Evolutionary conservation across 2,113 vertebrate genomes (phyloP).

Genomic region (Perca flavescens): DNA sequence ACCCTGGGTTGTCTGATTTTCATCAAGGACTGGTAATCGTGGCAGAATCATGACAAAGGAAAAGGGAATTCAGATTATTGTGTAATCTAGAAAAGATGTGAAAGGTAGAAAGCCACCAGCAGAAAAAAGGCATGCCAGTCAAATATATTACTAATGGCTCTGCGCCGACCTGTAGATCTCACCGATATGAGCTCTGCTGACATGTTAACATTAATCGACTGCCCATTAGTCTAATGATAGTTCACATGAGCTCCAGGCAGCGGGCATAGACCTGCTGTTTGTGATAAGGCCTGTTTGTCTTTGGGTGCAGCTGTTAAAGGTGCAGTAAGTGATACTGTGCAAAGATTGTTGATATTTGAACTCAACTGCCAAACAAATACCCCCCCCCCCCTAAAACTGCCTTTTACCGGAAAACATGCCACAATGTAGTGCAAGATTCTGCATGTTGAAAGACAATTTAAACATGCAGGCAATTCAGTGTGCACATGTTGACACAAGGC

Average conservation of each 20-base stretch:
- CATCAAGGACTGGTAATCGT: background rate
- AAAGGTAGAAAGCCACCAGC: slow-evolving; percentile 5
- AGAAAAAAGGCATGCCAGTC: slow-evolving; percentile 12
- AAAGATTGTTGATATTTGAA: too few species aligned
- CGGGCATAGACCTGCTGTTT: slow-evolving; percentile 53
- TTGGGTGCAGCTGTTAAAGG: slow-evolving; percentile 50
- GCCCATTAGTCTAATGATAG: slow-evolving; percentile 74
- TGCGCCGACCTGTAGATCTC: slow-evolving; percentile 54
- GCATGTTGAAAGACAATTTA: background rate
- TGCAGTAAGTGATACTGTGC: too few species aligned
- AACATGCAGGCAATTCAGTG: background rate
- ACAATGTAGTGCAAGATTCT: background rate
- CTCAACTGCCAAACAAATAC: too few species aligned
- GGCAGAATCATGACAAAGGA: background rate
- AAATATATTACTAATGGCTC: slow-evolving; percentile 49
- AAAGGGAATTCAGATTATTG: background rate
- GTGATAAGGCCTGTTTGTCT: slow-evolving; percentile 55
- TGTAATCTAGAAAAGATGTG: slow-evolving; percentile 10
- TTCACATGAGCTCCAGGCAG: slow-evolving; percentile 57
- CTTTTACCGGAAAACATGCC: background rate
- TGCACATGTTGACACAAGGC: background rate
- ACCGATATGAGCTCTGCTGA: slow-evolving; percentile 61
- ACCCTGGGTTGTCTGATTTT: background rate
- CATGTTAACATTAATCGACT: slow-evolving; percentile 75
- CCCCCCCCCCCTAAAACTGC: too few species aligned